Evolutionary conservation across 2,113 vertebrate species (phyloP).

Genomic region (Trochalopteron elliotii): DNA sequence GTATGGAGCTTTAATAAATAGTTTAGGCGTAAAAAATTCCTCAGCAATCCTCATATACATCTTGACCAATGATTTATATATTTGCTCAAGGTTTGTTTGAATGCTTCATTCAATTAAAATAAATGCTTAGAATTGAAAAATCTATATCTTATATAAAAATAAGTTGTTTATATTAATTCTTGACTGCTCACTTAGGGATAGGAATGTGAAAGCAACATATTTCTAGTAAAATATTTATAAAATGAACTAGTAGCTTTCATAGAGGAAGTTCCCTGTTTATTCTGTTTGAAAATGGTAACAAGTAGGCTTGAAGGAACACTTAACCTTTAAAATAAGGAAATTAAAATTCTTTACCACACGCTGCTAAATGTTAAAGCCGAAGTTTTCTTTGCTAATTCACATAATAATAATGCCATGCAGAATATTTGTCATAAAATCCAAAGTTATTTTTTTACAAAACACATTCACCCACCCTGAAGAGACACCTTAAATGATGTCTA

Average conservation of each 20-base stretch:
- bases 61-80: neutral
- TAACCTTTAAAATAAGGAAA: slow-evolving; percentile 57
- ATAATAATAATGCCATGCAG: slow-evolving; percentile 39
- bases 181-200: neutral
- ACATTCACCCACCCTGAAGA: neutral
- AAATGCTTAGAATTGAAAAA: neutral
- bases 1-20: neutral
- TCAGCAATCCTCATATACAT: neutral
- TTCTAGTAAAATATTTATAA: slow-evolving; percentile 30
- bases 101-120: neutral
- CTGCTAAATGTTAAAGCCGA: slow-evolving; percentile 24
- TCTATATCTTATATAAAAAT: neutral
- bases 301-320: slow-evolving; percentile 49
- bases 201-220: neutral
- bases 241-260: slow-evolving; percentile 2
- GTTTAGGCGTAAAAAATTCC: neutral
- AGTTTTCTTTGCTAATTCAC: slow-evolving; percentile 26
- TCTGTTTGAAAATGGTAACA: neutral
- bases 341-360: neutral
- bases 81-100: neutral
- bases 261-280: slow-evolving; percentile 15
- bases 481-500: neutral
- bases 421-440: neutral
- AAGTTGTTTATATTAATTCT: neutral
- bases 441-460: neutral